Conservation (phyloP, 2,797 vertebrate species). For the Delichon dasypus region DNA sequence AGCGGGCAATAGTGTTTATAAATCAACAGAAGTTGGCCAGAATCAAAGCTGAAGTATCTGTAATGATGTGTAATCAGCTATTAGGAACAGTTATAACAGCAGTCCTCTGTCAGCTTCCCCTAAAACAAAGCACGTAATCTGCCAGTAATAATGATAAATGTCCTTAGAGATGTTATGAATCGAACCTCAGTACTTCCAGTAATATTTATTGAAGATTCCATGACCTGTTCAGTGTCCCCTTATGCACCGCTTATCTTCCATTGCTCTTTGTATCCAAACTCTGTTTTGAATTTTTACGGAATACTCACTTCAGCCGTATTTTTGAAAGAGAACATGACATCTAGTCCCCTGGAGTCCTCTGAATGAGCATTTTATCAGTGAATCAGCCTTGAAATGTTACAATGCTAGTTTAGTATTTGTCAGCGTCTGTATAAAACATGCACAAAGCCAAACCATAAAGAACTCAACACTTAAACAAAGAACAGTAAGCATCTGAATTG, state of each 20-base stretch:
- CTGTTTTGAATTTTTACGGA: constrained; percentile 51
- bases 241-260: constrained; percentile 12
- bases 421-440: neutral
- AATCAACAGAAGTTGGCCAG: constrained; percentile 62
- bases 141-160: constrained; percentile 57
- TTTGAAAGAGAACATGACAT: constrained; percentile 43
- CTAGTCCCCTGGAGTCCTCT: constrained; percentile 12
- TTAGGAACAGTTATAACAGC: constrained; percentile 49
- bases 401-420: neutral
- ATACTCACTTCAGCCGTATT: constrained; percentile 13
- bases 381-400: constrained; percentile 42
- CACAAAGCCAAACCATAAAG: constrained; percentile 19
- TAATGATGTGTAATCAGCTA: constrained; percentile 51
- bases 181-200: constrained; percentile 17
- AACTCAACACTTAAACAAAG: constrained; percentile 23
- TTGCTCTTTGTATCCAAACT: constrained; percentile 35
- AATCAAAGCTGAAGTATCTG: constrained; percentile 50
- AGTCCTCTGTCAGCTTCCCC: constrained; percentile 26
- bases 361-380: constrained; percentile 38
- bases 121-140: constrained; percentile 57
- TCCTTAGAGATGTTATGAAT: constrained; percentile 40
- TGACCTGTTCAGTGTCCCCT: constrained; percentile 14
- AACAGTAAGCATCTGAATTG: neutral
- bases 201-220: constrained; percentile 19
- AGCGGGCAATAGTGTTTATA: constrained; percentile 46